phyloP scores from a whole-genome alignment of 2,797 vertebrate genomes.

The Podarcis lilfordi region DNA sequence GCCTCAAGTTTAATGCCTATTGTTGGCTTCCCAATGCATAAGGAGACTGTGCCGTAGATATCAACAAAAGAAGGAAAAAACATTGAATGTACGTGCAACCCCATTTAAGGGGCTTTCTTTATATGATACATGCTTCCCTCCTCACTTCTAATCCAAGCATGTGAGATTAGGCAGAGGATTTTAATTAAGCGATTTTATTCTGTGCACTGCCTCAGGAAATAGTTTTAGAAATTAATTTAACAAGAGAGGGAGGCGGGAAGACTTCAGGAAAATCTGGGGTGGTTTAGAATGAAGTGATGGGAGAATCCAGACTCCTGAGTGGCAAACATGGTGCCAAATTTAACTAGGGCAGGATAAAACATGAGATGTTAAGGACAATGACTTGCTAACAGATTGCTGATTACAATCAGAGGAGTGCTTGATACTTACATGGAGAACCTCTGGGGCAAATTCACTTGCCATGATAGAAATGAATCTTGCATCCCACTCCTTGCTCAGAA shows the following conservation, averaged over 20 bases:
- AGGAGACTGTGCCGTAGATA: not conserved
- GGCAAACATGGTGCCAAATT: not conserved
- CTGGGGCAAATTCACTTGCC: not conserved
- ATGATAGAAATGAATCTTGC: not conserved
- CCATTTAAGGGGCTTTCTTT: not conserved
- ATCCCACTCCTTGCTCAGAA: not conserved
- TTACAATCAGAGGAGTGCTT: not conserved
- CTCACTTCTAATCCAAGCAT: not conserved
- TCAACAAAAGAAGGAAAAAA: not conserved
- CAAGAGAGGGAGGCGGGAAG: not conserved
- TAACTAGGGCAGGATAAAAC: not conserved
- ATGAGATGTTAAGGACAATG: not conserved
- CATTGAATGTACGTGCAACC: not conserved
- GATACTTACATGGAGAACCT: not conserved
- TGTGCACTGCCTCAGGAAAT: not conserved
- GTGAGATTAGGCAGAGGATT: conserved; percentile 9
- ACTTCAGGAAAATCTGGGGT: not conserved
- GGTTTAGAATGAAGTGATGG: not conserved
- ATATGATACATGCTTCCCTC: not conserved
- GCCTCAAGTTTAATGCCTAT: not conserved
- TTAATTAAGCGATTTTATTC: conserved; percentile 28
- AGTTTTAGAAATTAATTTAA: conserved; percentile 22
- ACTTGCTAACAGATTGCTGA: not conserved
- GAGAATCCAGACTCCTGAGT: not conserved
- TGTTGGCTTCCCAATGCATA: not conserved